Conservation (phyloP, 2,113 vertebrate species). For the Nothocercus nigrocapillus region DNA sequence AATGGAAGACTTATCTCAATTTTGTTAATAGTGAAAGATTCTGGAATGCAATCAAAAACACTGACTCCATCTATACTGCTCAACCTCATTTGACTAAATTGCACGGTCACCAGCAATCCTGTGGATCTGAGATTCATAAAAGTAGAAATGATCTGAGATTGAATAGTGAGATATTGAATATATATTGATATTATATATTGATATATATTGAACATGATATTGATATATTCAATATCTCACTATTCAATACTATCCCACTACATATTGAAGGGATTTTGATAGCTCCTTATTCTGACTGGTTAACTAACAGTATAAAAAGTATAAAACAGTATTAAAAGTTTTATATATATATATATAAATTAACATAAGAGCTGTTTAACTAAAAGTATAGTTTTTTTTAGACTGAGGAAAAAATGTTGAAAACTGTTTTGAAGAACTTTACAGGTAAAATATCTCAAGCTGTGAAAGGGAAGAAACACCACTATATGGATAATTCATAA, state of each 20-base stretch:
- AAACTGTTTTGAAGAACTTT: not conserved
- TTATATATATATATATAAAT: not conserved
- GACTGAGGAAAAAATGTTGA: not conserved
- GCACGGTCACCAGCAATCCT: not conserved
- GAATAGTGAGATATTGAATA: not conserved
- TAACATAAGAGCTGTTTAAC: not conserved
- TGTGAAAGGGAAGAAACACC: not conserved
- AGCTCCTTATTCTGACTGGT: not conserved
- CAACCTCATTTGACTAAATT: not conserved
- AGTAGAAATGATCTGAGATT: not conserved
- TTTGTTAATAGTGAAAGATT: not conserved
- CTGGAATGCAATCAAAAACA: not conserved
- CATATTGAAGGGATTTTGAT: not conserved
- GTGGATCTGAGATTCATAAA: not conserved
- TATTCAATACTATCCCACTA: too few species aligned
- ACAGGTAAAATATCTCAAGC: not conserved
- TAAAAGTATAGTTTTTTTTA: not conserved
- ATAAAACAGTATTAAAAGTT: not conserved
- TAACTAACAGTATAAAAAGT: not conserved
- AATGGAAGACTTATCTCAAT: not conserved
- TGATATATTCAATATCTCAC: too few species aligned
- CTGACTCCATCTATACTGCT: not conserved
- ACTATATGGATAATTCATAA: not conserved
- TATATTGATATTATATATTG: too few species aligned
- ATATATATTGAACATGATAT: too few species aligned